Evolutionary conservation across 2,888 invertebrate species (phyloP), one percentile per base, ranked within the genome.

Genomic region (Sinhomidia bicolor): DNA sequence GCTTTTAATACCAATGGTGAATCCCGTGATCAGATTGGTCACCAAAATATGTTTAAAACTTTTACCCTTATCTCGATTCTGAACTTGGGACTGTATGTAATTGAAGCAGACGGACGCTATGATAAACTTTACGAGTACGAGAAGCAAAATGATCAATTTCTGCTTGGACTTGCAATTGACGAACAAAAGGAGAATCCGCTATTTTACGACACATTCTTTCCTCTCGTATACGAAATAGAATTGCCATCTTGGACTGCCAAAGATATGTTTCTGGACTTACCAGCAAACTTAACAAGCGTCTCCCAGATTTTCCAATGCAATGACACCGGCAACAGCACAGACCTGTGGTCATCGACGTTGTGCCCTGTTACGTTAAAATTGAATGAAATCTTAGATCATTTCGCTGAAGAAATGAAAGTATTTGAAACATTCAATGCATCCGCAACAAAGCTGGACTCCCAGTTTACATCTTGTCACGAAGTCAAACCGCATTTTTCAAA

Each of bases 131-230:
- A 44, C 12, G 3, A 74, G 26, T 47, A 20, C 6, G 47, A 12
- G 0, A 17, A 74, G 0, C 44, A 74, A 23, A 23, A 74, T 0
- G 74, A 74, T 23, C 74, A 74, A 23, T 47, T 47, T 12, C 47
- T 74, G 12, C 44, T 74, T 26, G 74, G 74, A 47, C 74, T 74
- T 23, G 74, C 74, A 3, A 12, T 74, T 1, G 74, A 74, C 20
- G 74, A 74, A n/a, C 74, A 74, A 47, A 74, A 12, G n/a, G 74
- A 74, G 7, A 26, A 17, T 12, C 79, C 87, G 0, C 14, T 81
- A 23, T 87, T 87, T 60, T 90, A 90, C 82, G 86, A 90, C 65
- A 90, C 90, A 20, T 89, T 86, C 57, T 84, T 89, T 36, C 89
- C 90, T 0, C 47, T 90, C 1, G 68, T 90, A 29, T 90, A 82